Conservation (phyloP, 2,888 invertebrate genomes). For the Rhagonycha lutea region DNA sequence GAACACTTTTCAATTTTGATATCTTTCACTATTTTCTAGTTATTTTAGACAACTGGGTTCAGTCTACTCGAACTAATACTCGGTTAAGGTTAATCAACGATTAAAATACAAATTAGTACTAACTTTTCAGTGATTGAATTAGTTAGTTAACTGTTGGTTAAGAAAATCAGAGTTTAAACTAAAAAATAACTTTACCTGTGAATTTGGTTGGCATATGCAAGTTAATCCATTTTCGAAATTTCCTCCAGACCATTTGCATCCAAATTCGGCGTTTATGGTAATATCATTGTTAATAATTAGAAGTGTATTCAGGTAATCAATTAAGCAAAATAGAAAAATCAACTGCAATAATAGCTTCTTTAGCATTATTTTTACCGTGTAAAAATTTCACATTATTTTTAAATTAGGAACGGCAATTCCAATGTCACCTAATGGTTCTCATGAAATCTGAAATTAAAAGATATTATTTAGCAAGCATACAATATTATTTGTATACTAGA, state of each 20-base stretch:
- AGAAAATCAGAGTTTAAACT: background rate
- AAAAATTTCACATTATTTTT: background rate
- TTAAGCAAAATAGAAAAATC: background rate
- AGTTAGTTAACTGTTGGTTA: too few relatives aligned
- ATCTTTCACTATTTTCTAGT: too few relatives aligned
- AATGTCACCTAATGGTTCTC: background rate
- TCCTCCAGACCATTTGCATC: conserved; percentile 50
- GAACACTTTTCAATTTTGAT: too few relatives aligned
- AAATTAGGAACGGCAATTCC: background rate
- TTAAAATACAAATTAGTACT: too few relatives aligned
- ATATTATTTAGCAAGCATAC: background rate
- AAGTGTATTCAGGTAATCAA: background rate
- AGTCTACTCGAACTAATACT: too few relatives aligned
- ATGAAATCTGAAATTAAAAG: background rate
- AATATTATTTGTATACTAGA: too few relatives aligned
- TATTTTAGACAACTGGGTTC: too few relatives aligned
- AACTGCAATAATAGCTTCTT: background rate
- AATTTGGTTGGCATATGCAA: conserved; percentile 45
- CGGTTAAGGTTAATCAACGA: too few relatives aligned
- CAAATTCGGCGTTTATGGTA: conserved; percentile 44
- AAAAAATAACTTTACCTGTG: conserved; percentile 41
- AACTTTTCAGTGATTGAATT: too few relatives aligned
- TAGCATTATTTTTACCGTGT: background rate
- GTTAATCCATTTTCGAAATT: conserved; percentile 37
- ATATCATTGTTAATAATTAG: conserved; percentile 31